Evolutionary conservation across 2,888 invertebrate species (phyloP).

Genomic region (Pyrocoelia pectoralis): DNA sequence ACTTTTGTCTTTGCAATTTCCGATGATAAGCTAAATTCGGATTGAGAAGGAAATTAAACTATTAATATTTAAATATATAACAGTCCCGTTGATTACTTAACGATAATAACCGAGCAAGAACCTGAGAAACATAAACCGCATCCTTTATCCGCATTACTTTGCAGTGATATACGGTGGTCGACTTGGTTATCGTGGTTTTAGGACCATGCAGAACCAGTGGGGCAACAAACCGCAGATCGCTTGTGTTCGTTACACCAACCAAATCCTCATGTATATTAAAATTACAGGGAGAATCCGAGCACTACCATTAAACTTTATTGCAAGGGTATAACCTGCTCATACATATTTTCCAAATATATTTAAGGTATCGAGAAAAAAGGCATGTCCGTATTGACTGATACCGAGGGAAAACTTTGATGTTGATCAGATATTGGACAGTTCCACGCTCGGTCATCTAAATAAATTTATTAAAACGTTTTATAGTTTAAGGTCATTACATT

Average conservation of each 20-base stretch:
- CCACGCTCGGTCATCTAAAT: slow-evolving; percentile 37
- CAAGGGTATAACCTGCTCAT: slow-evolving; percentile 26
- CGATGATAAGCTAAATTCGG: background rate
- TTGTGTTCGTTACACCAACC: slow-evolving; percentile 37
- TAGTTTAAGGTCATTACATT: slow-evolving; percentile 39
- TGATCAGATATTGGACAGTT: slow-evolving; percentile 24
- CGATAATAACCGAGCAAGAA: slow-evolving; percentile 27
- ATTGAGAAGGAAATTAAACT: background rate
- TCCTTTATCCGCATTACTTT: slow-evolving; percentile 35
- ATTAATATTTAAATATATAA: slow-evolving; percentile 21
- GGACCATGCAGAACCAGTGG: slow-evolving; percentile 34
- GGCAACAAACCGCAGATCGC: slow-evolving; percentile 37
- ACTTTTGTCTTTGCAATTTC: background rate
- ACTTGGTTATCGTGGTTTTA: slow-evolving; percentile 37
- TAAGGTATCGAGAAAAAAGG: background rate
- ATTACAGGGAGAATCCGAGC: slow-evolving; percentile 31
- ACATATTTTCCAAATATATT: slow-evolving; percentile 28
- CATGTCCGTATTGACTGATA: background rate
- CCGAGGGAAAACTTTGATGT: background rate
- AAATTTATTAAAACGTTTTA: slow-evolving; percentile 44
- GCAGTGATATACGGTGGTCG: slow-evolving; percentile 37
- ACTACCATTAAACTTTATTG: slow-evolving; percentile 34
- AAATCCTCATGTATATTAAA: slow-evolving; percentile 38
- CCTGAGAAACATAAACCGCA: slow-evolving; percentile 30
- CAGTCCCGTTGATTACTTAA: slow-evolving; percentile 22